A percentile compares a stretch with the other conserved stretches of the same genome.
Conservation (phyloP, 2,113 vertebrate genomes). For the Triplophysa siluroides region DNA sequence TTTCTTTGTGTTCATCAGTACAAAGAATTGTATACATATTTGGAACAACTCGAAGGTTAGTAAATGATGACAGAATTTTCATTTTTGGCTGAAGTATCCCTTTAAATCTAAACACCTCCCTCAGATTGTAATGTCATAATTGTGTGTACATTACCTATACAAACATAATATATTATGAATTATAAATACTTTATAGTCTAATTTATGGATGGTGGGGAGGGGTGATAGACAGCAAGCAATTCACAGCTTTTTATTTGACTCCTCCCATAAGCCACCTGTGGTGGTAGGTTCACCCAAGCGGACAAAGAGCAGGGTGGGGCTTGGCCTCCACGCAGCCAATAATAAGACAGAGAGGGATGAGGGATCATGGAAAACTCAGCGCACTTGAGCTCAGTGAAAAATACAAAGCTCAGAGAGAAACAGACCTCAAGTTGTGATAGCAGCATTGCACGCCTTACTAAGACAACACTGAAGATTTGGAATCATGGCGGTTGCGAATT, state of each 20-base stretch:
- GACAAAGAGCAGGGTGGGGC: constrained; percentile 45
- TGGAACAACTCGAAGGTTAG: no score
- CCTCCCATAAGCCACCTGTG: constrained; percentile 46
- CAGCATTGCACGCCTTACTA: constrained; percentile 14
- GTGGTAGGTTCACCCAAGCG: constrained; percentile 30
- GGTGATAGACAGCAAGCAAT: constrained; percentile 13
- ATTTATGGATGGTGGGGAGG: not conserved
- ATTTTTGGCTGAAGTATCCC: no score
- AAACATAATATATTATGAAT: not conserved
- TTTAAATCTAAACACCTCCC: no score
- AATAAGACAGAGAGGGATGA: constrained; percentile 47
- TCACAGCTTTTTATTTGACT: constrained; percentile 27
- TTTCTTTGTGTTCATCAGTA: no score
- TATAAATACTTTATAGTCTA: not conserved
- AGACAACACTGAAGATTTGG: constrained; percentile 24
- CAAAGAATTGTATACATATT: no score
- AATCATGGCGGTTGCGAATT: constrained; percentile 78
- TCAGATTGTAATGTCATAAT: no score
- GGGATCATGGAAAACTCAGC: constrained; percentile 58
- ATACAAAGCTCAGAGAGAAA: constrained; percentile 52
- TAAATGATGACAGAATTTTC: no score
- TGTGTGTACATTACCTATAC: no score
- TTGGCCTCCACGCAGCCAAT: constrained; percentile 71
- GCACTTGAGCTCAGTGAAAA: constrained; percentile 28
- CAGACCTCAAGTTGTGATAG: constrained; percentile 59